phyloP scores from a whole-genome alignment of 2,888 invertebrate species.

The Nipponacmea schrenckii region DNA sequence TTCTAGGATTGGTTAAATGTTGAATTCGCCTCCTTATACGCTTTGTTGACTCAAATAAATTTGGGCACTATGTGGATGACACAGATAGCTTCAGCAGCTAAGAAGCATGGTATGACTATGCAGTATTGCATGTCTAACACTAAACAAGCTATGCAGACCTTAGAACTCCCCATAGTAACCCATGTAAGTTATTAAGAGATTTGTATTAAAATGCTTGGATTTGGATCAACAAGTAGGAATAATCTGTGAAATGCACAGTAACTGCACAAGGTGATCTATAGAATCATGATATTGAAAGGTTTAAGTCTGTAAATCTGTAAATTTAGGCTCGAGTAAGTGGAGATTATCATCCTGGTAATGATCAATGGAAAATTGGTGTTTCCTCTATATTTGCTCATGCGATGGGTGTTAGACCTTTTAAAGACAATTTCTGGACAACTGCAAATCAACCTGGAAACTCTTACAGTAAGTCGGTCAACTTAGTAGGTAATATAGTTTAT shows the following conservation, averaged over 20 bases:
- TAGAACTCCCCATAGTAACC: conserved; percentile 51
- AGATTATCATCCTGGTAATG: conserved; percentile 45
- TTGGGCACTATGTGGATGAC: conserved; percentile 50
- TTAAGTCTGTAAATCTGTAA: background rate
- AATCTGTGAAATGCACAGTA: too few species aligned
- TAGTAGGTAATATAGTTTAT: too few species aligned
- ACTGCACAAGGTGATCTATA: too few species aligned
- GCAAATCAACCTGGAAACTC: conserved; percentile 43
- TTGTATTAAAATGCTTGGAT: too few species aligned
- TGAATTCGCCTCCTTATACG: conserved; percentile 43
- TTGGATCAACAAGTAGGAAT: too few species aligned
- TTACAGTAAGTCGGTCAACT: conserved; percentile 33
- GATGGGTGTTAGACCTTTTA: conserved; percentile 49
- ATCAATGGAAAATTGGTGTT: conserved; percentile 52
- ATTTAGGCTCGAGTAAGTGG: conserved; percentile 42
- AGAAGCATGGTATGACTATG: conserved; percentile 40
- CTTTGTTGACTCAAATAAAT: conserved; percentile 37
- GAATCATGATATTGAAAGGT: too few species aligned
- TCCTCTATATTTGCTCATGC: conserved; percentile 48
- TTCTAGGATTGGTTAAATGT: conserved; percentile 56
- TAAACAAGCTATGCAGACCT: conserved; percentile 49
- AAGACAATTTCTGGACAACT: conserved; percentile 56
- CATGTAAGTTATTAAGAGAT: conserved; percentile 46
- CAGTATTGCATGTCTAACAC: conserved; percentile 60
- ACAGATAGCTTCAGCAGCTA: conserved; percentile 54